Evolutionary conservation across 2,797 vertebrate species (phyloP).

Genomic region (Anguilla pacifica): DNA sequence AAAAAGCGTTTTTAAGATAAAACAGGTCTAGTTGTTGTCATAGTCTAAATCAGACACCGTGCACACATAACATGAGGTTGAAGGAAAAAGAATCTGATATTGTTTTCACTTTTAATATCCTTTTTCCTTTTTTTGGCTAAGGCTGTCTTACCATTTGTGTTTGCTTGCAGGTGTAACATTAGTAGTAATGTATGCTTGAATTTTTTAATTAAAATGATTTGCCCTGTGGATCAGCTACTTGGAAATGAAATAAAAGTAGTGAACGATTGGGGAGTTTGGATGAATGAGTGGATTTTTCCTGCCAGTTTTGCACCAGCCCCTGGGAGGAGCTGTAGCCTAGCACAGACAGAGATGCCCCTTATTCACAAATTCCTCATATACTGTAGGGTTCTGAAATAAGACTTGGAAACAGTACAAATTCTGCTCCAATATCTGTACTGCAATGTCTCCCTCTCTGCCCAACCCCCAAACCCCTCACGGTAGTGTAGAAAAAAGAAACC

Average conservation of each 20-base stretch:
- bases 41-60: neutral
- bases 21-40: neutral
- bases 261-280: neutral
- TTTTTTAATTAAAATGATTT: constrained; percentile 6
- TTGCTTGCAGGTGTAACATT: constrained; percentile 8
- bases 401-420: neutral
- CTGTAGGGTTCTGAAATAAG: constrained; percentile 1
- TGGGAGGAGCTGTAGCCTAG: neutral
- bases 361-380: neutral
- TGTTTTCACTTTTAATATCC: neutral
- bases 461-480: neutral
- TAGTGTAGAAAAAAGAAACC: neutral
- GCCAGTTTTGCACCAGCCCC: neutral
- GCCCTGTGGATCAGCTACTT: neutral
- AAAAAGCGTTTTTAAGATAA: neutral
- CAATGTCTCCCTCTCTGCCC: neutral
- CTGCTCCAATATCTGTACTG: neutral
- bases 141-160: neutral
- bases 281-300: neutral
- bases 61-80: neutral
- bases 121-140: neutral
- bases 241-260: neutral
- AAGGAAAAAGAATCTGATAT: neutral
- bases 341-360: neutral
- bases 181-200: neutral